These are phyloP conservation scores for Bubalus kerabau DNA, from an alignment of 2,113 vertebrate species.

Conservation along the genomic window DNA sequence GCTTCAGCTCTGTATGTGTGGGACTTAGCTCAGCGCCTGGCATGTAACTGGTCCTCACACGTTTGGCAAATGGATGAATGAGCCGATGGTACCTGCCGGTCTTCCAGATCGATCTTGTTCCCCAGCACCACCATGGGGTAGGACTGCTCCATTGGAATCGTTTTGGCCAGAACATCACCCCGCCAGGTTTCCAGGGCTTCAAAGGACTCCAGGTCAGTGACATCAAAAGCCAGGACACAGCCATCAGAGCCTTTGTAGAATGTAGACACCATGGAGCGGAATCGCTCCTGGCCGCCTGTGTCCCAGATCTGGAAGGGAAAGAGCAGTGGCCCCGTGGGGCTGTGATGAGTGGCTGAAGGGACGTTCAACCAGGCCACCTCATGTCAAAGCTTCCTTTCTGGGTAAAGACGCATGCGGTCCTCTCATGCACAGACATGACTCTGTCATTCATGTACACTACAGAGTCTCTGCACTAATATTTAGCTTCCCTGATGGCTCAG, in stretches of 20 bases:
- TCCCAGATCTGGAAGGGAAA: constrained; percentile 83
- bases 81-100: constrained; percentile 78
- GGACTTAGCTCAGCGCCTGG: not conserved
- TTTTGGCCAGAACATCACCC: constrained; percentile 82
- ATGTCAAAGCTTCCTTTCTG: not conserved
- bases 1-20: not conserved
- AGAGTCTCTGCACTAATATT: not conserved
- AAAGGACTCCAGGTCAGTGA: constrained; percentile 84
- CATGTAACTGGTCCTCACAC: not conserved
- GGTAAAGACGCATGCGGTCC: not conserved
- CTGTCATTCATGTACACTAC: fast-evolving
- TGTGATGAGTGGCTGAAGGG: not conserved
- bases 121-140: constrained; percentile 86
- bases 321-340: not conserved
- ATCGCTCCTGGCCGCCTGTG: constrained; percentile 85
- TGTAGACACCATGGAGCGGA: constrained; percentile 85
- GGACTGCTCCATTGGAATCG: constrained; percentile 69
- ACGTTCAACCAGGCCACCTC: too few relatives aligned
- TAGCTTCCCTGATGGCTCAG: not conserved
- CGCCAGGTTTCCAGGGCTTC: constrained; percentile 82
- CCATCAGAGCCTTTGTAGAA: constrained; percentile 86
- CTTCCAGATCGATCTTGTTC: constrained; percentile 83
- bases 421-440: fast-evolving
- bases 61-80: not conserved
- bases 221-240: constrained; percentile 84